Conservation (phyloP, 1,140 invertebrate genomes). For the Trichonephila inaurata region DNA sequence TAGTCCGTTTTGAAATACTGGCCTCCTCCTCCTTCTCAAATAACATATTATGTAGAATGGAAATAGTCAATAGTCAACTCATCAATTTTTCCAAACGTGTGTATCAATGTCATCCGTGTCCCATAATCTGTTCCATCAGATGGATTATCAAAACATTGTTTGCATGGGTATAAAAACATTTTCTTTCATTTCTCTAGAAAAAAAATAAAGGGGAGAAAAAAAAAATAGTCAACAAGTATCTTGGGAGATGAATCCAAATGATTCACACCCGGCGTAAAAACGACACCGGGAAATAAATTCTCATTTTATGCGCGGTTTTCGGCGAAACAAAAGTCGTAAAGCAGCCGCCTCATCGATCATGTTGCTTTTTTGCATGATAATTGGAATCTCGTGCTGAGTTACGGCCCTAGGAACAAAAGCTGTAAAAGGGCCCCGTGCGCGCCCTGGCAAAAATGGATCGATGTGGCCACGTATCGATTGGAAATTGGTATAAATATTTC, state of each 20-base stretch:
- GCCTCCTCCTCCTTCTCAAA: no score
- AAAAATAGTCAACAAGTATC: no score
- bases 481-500: constrained; percentile 45
- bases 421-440: background rate
- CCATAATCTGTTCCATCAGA: no score
- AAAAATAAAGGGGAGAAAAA: no score
- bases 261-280: background rate
- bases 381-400: background rate
- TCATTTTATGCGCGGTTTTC: background rate
- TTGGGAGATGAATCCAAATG: background rate
- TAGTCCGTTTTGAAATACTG: no score
- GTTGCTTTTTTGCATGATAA: background rate
- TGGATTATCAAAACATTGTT: no score
- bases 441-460: background rate
- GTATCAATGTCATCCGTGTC: no score
- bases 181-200: no score
- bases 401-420: background rate
- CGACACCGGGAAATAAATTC: background rate
- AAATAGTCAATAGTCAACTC: no score
- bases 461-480: constrained; percentile 33
- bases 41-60: no score
- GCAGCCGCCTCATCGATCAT: background rate
- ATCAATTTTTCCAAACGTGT: no score
- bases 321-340: background rate
- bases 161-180: no score